Percentiles rank a stretch among this genome's conserved stretches.
These are phyloP conservation scores for Ostrea denselamellosa DNA, from an alignment of 1,140 invertebrate species.

Conservation along the genomic window DNA sequence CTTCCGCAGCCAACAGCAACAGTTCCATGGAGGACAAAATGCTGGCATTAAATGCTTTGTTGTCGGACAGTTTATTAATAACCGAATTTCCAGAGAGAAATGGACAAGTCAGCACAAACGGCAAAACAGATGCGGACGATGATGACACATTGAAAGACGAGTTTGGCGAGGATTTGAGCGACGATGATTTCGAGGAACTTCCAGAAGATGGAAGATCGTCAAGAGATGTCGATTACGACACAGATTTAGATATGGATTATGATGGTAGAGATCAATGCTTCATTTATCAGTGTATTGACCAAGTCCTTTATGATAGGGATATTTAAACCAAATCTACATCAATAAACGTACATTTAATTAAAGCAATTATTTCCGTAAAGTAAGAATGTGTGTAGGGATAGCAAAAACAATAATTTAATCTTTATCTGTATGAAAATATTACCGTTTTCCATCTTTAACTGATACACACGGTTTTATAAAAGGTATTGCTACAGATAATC, in stretches of 20 bases:
- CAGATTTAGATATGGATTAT: constrained; percentile 70
- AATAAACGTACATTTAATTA: no score
- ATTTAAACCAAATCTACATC: no score
- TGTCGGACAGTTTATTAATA: constrained; percentile 52
- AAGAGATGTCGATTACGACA: constrained; percentile 68
- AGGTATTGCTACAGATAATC: no score
- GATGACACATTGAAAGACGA: constrained; percentile 45
- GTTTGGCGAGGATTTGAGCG: constrained; percentile 42
- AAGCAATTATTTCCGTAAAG: no score
- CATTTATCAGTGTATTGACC: no score
- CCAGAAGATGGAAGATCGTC: constrained; percentile 56
- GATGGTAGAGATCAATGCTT: constrained; percentile 53
- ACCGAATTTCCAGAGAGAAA: constrained; percentile 50
- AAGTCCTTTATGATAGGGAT: no score
- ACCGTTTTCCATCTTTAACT: no score
- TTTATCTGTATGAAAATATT: no score
- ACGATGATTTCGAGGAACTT: constrained; percentile 44
- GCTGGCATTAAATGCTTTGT: constrained; percentile 44
- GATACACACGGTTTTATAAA: no score
- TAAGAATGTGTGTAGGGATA: no score
- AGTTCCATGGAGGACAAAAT: constrained; percentile 54
- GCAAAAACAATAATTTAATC: no score
- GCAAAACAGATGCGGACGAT: constrained; percentile 36
- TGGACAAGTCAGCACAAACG: not conserved
- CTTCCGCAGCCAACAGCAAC: constrained; percentile 45